phyloP scores from a whole-genome alignment of 1,140 invertebrate genomes.

The Halyomorpha halys region DNA sequence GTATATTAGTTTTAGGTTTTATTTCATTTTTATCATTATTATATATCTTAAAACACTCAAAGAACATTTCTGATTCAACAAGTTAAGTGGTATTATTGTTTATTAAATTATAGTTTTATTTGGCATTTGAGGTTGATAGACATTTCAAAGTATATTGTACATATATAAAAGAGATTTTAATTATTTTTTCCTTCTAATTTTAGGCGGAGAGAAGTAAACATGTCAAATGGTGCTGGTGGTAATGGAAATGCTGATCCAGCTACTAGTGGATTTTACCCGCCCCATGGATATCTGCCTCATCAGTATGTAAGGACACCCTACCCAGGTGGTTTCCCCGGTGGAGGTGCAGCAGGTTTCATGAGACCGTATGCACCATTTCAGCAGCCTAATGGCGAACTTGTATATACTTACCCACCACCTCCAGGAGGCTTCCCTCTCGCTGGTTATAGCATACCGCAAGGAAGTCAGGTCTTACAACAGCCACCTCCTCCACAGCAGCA shows the following conservation, averaged over 20 bases:
- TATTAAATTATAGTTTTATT: too few species aligned
- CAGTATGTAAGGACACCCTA: constrained; percentile 21
- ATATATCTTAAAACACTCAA: too few species aligned
- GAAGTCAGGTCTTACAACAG: constrained; percentile 30
- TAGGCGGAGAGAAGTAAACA: constrained; percentile 24
- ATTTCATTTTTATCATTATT: too few species aligned
- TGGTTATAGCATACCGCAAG: background rate
- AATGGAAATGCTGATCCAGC: constrained; percentile 11
- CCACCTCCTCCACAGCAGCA: constrained; percentile 42
- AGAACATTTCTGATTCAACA: too few species aligned
- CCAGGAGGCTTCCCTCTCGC: background rate
- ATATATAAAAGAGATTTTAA: too few species aligned
- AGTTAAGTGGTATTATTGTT: too few species aligned
- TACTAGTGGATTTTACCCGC: constrained; percentile 17
- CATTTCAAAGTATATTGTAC: too few species aligned
- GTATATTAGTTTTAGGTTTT: too few species aligned
- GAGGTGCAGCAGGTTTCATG: background rate
- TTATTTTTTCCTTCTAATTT: background rate
- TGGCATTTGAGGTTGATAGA: too few species aligned
- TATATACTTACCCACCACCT: constrained; percentile 28
- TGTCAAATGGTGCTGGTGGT: constrained; percentile 21
- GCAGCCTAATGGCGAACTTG: constrained; percentile 28
- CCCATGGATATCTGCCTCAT: constrained; percentile 12
- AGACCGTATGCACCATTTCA: constrained; percentile 19
- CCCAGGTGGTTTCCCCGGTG: constrained; percentile 2